phyloP scores from a whole-genome alignment of 2,113 vertebrate genomes.

The Triplophysa dalaica region DNA sequence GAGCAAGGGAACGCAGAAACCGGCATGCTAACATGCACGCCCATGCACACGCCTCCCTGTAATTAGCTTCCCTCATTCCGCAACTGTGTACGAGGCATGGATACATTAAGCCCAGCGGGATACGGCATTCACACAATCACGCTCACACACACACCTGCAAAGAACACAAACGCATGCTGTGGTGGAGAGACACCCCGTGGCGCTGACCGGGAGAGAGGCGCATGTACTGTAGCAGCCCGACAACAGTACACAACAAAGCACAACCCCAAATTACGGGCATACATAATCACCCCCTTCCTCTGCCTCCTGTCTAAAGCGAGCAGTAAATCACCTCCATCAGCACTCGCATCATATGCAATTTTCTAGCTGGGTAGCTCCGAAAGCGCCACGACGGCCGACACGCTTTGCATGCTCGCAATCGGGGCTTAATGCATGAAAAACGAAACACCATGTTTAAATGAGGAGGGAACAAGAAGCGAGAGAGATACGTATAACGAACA shows the following conservation, averaged over 20 bases:
- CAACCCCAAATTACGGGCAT: conserved; percentile 39
- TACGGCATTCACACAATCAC: conserved; percentile 9
- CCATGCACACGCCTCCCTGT: conserved; percentile 11
- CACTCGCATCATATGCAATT: conserved; percentile 75
- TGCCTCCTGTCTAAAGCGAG: conserved; percentile 8
- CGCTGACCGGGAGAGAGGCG: conserved; percentile 23
- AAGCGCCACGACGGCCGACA: conserved; percentile 60
- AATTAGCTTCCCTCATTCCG: conserved; percentile 47
- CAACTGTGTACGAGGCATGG: background rate
- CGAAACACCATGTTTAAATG: conserved; percentile 71
- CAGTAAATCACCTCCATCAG: conserved; percentile 49
- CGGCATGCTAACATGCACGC: conserved; percentile 13
- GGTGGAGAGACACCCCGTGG: conserved; percentile 34
- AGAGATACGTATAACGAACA: conserved; percentile 10
- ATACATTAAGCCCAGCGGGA: conserved; percentile 9
- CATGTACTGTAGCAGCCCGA: conserved; percentile 21
- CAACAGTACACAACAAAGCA: conserved; percentile 39
- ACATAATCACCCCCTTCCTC: conserved; percentile 33
- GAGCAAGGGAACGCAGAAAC: background rate
- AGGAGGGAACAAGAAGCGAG: background rate
- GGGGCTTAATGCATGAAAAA: conserved; percentile 50
- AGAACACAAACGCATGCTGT: background rate
- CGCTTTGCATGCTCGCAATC: conserved; percentile 36
- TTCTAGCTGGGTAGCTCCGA: conserved; percentile 78
- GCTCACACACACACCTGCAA: conserved; percentile 9